Evolutionary conservation across 2,797 vertebrate genomes (phyloP).

Genomic region (Poecilia wingei): DNA sequence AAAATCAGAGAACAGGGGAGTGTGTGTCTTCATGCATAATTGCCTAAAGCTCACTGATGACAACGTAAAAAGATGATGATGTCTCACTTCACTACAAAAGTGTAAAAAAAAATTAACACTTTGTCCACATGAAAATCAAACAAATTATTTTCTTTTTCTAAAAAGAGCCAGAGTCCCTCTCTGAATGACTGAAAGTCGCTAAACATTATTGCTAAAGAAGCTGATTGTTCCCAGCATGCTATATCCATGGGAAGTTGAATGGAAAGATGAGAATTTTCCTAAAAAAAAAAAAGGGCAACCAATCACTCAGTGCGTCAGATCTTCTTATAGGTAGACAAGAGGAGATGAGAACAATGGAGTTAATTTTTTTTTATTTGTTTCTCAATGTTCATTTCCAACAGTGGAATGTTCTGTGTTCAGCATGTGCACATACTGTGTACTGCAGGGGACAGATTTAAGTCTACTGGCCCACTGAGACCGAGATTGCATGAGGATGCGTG

Average conservation of each 20-base stretch:
- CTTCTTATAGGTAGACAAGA: neutral
- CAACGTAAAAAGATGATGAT: neutral
- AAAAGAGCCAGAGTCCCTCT: neutral
- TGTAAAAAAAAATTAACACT: neutral
- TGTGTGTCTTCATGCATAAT: neutral
- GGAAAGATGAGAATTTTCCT: neutral
- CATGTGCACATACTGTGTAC: constrained; percentile 52
- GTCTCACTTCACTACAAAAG: neutral
- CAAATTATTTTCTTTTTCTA: neutral
- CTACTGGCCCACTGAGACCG: constrained; percentile 69
- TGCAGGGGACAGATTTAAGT: constrained; percentile 72
- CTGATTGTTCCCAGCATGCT: neutral
- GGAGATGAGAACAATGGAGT: neutral
- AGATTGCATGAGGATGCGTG: constrained; percentile 74
- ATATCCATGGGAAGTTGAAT: neutral
- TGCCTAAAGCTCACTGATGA: neutral
- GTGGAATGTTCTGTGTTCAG: constrained; percentile 43
- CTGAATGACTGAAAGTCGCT: neutral
- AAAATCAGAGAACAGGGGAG: neutral
- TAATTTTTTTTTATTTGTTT: constrained; percentile 18
- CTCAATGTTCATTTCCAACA: constrained; percentile 23
- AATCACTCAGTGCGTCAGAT: neutral
- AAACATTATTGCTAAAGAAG: neutral
- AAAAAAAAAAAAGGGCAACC: neutral
- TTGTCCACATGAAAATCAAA: neutral